A percentile compares a stretch with the other conserved stretches of the same genome.
phyloP scores from a whole-genome alignment of 2,113 vertebrate genomes.

The Crotalus tigris region DNA sequence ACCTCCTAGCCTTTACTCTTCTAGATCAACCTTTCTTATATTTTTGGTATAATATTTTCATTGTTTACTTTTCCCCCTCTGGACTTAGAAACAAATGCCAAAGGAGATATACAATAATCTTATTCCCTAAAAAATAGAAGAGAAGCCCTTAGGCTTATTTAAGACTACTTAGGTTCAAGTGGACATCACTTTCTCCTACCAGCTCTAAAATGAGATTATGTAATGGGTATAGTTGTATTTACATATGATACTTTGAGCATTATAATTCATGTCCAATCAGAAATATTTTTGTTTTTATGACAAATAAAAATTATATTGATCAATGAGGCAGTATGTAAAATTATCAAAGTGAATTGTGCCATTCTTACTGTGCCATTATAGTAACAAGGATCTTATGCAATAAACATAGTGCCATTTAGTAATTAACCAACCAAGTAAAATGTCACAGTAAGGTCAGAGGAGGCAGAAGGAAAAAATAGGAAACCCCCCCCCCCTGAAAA shows the following conservation, averaged over 20 bases:
- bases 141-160: slow-evolving; percentile 67
- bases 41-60: slow-evolving; percentile 50
- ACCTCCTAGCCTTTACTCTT: background rate
- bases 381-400: slow-evolving; percentile 74
- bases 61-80: slow-evolving; percentile 48
- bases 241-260: slow-evolving; percentile 65
- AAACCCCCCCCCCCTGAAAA: slow-evolving; percentile 54
- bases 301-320: slow-evolving; percentile 80
- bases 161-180: slow-evolving; percentile 63
- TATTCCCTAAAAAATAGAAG: slow-evolving; percentile 64
- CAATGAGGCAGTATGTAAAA: slow-evolving; percentile 75
- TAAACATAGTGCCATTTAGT: slow-evolving; percentile 70
- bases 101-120: slow-evolving; percentile 70
- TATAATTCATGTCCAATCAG: slow-evolving; percentile 66
- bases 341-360: slow-evolving; percentile 77
- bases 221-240: slow-evolving; percentile 68
- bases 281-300: slow-evolving; percentile 64
- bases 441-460: slow-evolving; percentile 79
- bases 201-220: slow-evolving; percentile 76
- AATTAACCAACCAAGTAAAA: slow-evolving; percentile 76
- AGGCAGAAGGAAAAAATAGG: slow-evolving; percentile 64
- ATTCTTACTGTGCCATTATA: slow-evolving; percentile 68
- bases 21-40: background rate
- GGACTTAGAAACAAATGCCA: slow-evolving; percentile 59
- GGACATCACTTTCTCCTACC: slow-evolving; percentile 72